Percentiles rank a stretch among this genome's conserved stretches.
Evolutionary conservation across 2,888 invertebrate species (phyloP).

Genomic region (Cepaea hortensis): DNA sequence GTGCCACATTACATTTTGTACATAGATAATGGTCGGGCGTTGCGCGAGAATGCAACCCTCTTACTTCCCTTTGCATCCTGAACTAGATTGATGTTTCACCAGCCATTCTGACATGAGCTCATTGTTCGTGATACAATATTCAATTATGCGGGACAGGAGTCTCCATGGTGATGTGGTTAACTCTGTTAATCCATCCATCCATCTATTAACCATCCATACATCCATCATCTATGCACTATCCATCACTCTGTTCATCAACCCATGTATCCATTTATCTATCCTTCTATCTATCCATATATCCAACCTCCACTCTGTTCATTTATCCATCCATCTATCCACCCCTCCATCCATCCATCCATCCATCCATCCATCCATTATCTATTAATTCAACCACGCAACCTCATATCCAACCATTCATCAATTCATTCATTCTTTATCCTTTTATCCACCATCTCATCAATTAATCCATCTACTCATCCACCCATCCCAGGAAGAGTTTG

Average conservation of each 20-base stretch:
- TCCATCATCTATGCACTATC: neutral
- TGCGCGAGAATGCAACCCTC: too few relatives aligned
- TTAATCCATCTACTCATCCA: neutral
- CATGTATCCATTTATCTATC: neutral
- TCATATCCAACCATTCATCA: neutral
- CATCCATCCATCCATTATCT: neutral
- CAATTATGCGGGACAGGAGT: too few relatives aligned
- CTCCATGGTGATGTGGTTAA: too few relatives aligned
- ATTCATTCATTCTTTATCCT: neutral
- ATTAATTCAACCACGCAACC: neutral
- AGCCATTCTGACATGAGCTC: too few relatives aligned
- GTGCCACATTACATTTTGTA: too few relatives aligned
- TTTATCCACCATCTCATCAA: neutral
- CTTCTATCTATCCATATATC: neutral
- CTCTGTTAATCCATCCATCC: neutral
- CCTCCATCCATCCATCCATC: neutral
- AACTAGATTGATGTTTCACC: too few relatives aligned
- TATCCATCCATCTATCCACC: neutral
- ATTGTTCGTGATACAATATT: too few relatives aligned
- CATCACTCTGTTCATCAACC: neutral
- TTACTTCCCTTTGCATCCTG: too few relatives aligned
- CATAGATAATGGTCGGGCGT: too few relatives aligned
- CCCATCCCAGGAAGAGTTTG: slow-evolving; percentile 59
- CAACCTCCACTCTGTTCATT: neutral
- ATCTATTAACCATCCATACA: neutral